phyloP scores from a whole-genome alignment of 2,888 invertebrate species.

The Subacronicta megacephala region DNA sequence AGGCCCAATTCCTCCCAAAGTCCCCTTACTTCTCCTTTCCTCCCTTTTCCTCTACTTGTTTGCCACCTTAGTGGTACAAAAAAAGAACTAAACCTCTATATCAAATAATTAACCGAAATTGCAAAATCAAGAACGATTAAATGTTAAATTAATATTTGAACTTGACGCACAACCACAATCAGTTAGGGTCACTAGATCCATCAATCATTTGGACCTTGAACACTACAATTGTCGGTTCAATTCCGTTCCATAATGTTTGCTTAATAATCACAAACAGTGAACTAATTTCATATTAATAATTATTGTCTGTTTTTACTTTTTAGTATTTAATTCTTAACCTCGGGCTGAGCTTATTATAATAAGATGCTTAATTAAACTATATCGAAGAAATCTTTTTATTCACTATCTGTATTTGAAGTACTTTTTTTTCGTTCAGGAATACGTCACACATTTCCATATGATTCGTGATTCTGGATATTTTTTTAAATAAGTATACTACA shows the following conservation, averaged over 20 bases:
- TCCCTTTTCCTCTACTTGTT: no score
- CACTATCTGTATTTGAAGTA: no score
- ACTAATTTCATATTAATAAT: slow-evolving; percentile 61
- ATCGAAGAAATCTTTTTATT: no score
- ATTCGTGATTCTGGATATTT: no score
- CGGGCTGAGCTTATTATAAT: slow-evolving; percentile 30
- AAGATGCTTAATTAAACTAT: slow-evolving; percentile 13
- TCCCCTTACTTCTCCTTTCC: no score
- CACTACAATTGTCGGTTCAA: slow-evolving; percentile 55
- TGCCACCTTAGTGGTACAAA: no score
- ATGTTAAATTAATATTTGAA: slow-evolving; percentile 76
- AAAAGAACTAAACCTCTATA: no score
- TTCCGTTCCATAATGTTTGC: slow-evolving; percentile 56
- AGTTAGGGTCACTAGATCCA: slow-evolving; percentile 75
- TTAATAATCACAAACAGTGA: slow-evolving; percentile 46
- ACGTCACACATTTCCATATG: no score
- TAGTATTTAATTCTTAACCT: slow-evolving; percentile 23
- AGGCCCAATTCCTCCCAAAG: no score
- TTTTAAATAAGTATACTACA: no score
- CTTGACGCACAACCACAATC: slow-evolving; percentile 77
- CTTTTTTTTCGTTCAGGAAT: slow-evolving; percentile 13
- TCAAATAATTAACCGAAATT: slow-evolving; percentile 34
- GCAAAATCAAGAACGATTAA: slow-evolving; percentile 54
- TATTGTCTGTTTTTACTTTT: slow-evolving; percentile 41
- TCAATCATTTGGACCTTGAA: slow-evolving; percentile 79